These are phyloP conservation scores for Alca torda DNA, from an alignment of 2,797 vertebrate species.

Conservation along the genomic window DNA sequence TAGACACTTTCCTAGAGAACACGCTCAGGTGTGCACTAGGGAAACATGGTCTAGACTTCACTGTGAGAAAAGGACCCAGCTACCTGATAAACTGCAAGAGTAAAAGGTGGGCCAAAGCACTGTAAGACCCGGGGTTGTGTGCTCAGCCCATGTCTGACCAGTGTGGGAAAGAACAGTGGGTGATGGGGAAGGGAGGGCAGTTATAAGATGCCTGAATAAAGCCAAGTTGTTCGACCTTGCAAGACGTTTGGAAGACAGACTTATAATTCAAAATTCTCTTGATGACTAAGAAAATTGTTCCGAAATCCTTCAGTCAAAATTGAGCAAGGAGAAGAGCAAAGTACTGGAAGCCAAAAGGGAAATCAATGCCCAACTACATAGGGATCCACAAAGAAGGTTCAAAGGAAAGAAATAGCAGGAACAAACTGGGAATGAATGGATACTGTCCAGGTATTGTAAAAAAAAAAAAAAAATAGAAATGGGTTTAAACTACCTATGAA, in stretches of 20 bases:
- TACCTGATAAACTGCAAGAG: not conserved
- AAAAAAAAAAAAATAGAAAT: not conserved
- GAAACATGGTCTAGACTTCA: not conserved
- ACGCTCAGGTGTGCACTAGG: not conserved
- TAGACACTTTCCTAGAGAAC: not conserved
- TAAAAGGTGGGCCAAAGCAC: not conserved
- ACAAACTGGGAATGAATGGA: not conserved
- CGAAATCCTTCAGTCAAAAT: not conserved
- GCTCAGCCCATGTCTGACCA: not conserved
- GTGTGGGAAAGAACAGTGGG: not conserved
- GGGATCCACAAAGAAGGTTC: not conserved
- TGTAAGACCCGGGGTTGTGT: not conserved
- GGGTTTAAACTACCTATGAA: not conserved
- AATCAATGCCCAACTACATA: not conserved
- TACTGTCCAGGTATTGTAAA: not conserved
- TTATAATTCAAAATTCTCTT: not conserved
- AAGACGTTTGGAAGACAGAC: not conserved
- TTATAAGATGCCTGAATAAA: not conserved
- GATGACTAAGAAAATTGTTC: not conserved
- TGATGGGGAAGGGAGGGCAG: not conserved
- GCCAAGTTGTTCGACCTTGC: not conserved
- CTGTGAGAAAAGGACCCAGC: not conserved
- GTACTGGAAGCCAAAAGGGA: not conserved
- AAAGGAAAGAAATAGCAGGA: not conserved
- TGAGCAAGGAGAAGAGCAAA: not conserved